Percentiles rank a stretch among this genome's conserved stretches.
Conservation (phyloP, 2,797 vertebrate genomes). For the Hydrolagus colliei region DNA sequence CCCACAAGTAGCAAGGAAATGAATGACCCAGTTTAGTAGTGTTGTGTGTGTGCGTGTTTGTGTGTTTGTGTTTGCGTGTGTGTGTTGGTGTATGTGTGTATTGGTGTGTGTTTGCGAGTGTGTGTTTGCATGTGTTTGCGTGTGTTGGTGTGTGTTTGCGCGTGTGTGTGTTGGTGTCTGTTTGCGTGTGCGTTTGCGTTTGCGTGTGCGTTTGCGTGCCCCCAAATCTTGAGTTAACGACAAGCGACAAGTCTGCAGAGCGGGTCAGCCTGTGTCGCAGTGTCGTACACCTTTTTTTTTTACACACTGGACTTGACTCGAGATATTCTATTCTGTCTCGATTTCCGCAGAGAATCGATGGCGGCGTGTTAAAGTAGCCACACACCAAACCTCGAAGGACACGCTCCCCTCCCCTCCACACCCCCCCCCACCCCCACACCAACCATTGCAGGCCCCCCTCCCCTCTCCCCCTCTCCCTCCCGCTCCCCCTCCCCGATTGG, state of each 20-base stretch:
- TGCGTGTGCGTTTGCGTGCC: neutral
- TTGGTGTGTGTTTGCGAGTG: too few relatives aligned
- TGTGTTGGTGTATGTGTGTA: too few relatives aligned
- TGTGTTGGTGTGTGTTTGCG: too few relatives aligned
- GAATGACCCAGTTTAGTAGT: neutral
- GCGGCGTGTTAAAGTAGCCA: neutral
- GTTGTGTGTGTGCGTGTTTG: too few relatives aligned
- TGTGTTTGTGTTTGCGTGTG: too few relatives aligned
- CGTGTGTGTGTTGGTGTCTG: too few relatives aligned
- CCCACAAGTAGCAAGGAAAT: neutral
- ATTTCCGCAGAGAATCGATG: neutral
- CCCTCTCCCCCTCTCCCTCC: too few relatives aligned
- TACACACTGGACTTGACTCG: neutral
- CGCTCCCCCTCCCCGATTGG: neutral
- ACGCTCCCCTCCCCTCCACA: too few relatives aligned
- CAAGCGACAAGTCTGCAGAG: constrained; percentile 19
- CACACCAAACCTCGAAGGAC: neutral
- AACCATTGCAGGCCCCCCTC: too few relatives aligned
- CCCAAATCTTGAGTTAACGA: neutral
- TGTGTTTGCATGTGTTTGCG: too few relatives aligned
- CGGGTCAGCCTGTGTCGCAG: neutral
- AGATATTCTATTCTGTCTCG: constrained; percentile 7
- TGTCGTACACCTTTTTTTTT: neutral
- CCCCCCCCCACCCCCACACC: too few relatives aligned
- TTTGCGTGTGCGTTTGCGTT: too few relatives aligned